Evolutionary conservation across 2,888 invertebrate genomes (phyloP).

Genomic region (Salpingus planirostris): DNA sequence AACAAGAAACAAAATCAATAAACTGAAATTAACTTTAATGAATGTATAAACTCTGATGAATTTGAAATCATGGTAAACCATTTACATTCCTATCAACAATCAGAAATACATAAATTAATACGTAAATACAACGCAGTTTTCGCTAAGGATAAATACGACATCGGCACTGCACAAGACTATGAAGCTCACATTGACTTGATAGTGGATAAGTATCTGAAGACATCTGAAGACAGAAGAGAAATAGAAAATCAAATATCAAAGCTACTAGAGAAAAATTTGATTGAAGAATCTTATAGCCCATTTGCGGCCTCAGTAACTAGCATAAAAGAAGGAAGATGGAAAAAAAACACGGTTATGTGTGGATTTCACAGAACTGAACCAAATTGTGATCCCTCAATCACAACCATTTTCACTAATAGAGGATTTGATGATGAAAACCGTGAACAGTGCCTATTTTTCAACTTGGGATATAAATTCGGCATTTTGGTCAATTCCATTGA

Average conservation of each 20-base stretch:
- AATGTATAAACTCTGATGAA: constrained; percentile 7
- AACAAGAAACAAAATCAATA: neutral
- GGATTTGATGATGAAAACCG: constrained; percentile 27
- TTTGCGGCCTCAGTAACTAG: constrained; percentile 23
- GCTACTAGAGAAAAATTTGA: constrained; percentile 16
- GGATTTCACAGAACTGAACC: neutral
- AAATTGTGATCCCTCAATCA: neutral
- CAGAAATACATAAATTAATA: constrained; percentile 12
- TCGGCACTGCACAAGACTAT: constrained; percentile 12
- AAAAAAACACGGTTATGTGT: constrained; percentile 22
- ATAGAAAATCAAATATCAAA: constrained; percentile 14
- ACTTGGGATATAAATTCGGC: constrained; percentile 33
- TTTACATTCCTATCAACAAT: constrained; percentile 6
- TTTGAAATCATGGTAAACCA: constrained; percentile 12
- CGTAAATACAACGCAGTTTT: constrained; percentile 13
- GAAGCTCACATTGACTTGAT: constrained; percentile 14
- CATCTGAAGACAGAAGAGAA: constrained; percentile 17
- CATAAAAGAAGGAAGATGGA: constrained; percentile 22
- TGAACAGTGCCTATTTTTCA: constrained; percentile 28
- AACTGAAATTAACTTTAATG: constrained; percentile 11
- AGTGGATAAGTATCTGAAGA: constrained; percentile 9
- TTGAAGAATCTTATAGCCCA: constrained; percentile 10
- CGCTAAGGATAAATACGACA: constrained; percentile 16
- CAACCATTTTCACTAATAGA: constrained; percentile 27
- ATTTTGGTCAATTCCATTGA: constrained; percentile 34